phyloP scores from a whole-genome alignment of 2,888 invertebrate species.

The Hypomecis punctinalis region DNA sequence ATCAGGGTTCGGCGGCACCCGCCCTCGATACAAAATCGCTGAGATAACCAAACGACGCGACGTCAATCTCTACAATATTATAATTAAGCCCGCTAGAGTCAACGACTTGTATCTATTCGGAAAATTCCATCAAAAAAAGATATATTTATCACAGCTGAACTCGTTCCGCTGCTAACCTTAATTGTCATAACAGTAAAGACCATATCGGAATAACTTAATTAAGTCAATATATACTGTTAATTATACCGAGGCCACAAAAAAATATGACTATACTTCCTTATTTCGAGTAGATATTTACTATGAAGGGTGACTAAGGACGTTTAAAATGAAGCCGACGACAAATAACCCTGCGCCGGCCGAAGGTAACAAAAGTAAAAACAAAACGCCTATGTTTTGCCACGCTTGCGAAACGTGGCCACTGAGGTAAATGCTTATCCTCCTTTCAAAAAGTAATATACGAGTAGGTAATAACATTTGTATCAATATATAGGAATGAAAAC shows the following conservation, averaged over 20 bases:
- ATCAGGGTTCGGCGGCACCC: conserved; percentile 68
- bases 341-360: conserved; percentile 15
- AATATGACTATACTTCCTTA: conserved; percentile 20
- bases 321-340: conserved; percentile 14
- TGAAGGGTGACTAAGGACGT: conserved; percentile 16
- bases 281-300: conserved; percentile 13
- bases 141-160: conserved; percentile 4
- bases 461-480: conserved; percentile 66
- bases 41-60: conserved; percentile 52
- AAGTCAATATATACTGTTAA: conserved; percentile 4
- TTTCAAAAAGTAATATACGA: conserved; percentile 60
- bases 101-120: conserved; percentile 50
- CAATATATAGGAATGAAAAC: conserved; percentile 72
- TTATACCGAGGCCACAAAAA: conserved; percentile 26
- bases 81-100: conserved; percentile 49
- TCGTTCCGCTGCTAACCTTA: conserved; percentile 14
- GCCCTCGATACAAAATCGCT: conserved; percentile 60
- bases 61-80: conserved; percentile 43
- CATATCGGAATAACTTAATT: conserved; percentile 19
- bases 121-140: conserved; percentile 39
- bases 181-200: conserved; percentile 30
- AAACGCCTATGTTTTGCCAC: conserved; percentile 50
- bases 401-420: conserved; percentile 50
- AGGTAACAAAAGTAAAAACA: conserved; percentile 49
- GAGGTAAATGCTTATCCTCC: conserved; percentile 55